Evolutionary conservation across 1,140 invertebrate genomes (phyloP).

Genomic region (Macrocentrus cingulum): DNA sequence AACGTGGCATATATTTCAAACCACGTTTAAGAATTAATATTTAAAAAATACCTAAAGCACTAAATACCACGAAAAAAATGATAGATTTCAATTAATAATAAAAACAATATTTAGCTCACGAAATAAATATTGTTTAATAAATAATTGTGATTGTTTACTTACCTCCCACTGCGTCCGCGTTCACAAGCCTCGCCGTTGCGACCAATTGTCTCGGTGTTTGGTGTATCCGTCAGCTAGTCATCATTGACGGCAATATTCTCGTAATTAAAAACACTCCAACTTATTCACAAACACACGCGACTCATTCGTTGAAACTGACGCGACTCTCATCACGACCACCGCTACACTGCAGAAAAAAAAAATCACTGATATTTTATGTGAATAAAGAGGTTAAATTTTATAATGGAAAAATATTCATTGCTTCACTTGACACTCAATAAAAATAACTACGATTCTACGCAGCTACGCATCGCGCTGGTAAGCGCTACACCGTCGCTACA

Average conservation of each 20-base stretch:
- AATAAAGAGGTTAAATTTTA: not conserved
- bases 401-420: slow-evolving; percentile 7
- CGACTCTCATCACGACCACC: not conserved
- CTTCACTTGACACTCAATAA: slow-evolving; percentile 19
- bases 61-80: too few species aligned
- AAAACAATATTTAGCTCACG: too few species aligned
- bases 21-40: too few species aligned
- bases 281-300: slow-evolving; percentile 13
- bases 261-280: slow-evolving; percentile 13
- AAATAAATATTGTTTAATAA: too few species aligned
- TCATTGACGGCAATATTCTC: slow-evolving; percentile 2
- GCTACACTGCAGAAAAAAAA: not conserved
- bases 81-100: too few species aligned
- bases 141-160: slow-evolving; percentile 19
- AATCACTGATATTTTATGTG: not conserved
- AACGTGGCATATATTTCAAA: too few species aligned
- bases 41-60: too few species aligned
- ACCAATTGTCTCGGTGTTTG: slow-evolving; percentile 19
- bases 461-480: slow-evolving; percentile 39
- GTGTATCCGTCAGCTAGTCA: slow-evolving; percentile 44
- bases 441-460: slow-evolving; percentile 37
- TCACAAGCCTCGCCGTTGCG: slow-evolving; percentile 28
- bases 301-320: not conserved
- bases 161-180: slow-evolving; percentile 38
- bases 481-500: slow-evolving; percentile 43